Base-by-base conservation (phyloP, 2,888 invertebrate genomes). In the Phragmatobia fuliginosa region DNA sequence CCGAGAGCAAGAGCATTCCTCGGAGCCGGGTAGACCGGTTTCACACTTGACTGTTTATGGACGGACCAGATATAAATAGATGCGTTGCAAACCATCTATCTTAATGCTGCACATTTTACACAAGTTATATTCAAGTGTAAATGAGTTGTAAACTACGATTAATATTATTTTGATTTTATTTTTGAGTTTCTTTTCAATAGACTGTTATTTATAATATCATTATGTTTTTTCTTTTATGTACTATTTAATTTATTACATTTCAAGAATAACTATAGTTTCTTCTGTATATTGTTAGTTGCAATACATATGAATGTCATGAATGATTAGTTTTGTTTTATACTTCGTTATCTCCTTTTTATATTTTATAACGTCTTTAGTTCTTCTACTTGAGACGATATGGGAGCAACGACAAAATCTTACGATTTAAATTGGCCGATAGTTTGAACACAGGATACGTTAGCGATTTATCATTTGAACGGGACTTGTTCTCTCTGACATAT, bases 31-130 rank as follows among this genome's bases (percentile, higher is more conserved):
- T 88, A 83, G 92, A 94, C 94, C 94, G 94, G 94, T 94, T 93
- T 87, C 88, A 84, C 81, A 83, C 85, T 21, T 81, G 85, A 88
- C 92, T 90, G 92, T 93, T 94, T 93, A 93, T 91, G 92, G 92
- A 87, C 88, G 90, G 90, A 91, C 92, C 92, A 91, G 92, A 91
- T 94, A 94, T 93, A 94, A 94, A 94, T 94, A 94, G 94, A 93
- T 87, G 88, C 87, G 85, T 89, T 87, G 91, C 91, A 88, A 86
- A 89, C 87, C 91, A 92, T 93, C 92, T 91, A 91, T 94, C 94
- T 92, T 87, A 87, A 84, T 87, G 88, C 87, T 90, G 88, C 87
- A 90, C 66, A 56, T 75, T 82, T 78, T 72, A 76, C 73, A 70
- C 58, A 59, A 71, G 74, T 73, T 72, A 70, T 73, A 72, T 68